These are phyloP conservation scores for Odiellus spinosus DNA, from an alignment of 2,888 invertebrate species.

Conservation along the genomic window DNA sequence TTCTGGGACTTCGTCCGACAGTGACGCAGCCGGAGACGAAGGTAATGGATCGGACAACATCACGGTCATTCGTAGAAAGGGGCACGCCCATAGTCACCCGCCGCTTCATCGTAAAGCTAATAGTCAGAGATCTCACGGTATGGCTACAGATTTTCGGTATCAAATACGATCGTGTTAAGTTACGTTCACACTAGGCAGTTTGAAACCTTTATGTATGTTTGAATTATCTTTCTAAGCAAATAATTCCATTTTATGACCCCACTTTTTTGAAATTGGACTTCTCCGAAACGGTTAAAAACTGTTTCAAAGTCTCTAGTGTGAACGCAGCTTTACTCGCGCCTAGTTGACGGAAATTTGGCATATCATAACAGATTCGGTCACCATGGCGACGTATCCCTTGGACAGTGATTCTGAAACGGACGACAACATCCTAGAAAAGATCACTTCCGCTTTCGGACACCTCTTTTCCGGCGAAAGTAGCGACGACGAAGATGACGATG, in stretches of 20 bases:
- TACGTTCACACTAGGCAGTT: no score
- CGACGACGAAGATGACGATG: slow-evolving; percentile 35
- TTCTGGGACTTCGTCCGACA: slow-evolving; percentile 23
- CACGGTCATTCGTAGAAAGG: slow-evolving; percentile 25
- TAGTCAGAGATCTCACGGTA: slow-evolving; percentile 19
- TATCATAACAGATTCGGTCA: slow-evolving; percentile 21
- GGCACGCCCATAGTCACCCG: slow-evolving; percentile 3
- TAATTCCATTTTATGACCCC: no score
- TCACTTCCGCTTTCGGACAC: slow-evolving; percentile 55
- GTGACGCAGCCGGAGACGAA: slow-evolving; percentile 27
- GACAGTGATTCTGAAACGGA: slow-evolving; percentile 61
- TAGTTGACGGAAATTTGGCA: no score
- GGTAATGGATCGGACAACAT: slow-evolving; percentile 28
- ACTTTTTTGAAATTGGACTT: no score
- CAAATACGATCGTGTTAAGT: no score
- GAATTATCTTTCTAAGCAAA: no score
- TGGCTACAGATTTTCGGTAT: not conserved
- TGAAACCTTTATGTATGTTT: no score
- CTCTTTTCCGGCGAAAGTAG: slow-evolving; percentile 54
- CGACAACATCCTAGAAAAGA: slow-evolving; percentile 48
- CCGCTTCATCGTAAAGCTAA: no score
- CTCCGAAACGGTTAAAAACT: no score
- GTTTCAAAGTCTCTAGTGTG: no score
- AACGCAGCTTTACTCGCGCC: no score
- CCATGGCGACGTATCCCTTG: slow-evolving; percentile 16